These are phyloP conservation scores for Masticophis lateralis DNA, from an alignment of 2,797 vertebrate genomes.

Conservation along the genomic window DNA sequence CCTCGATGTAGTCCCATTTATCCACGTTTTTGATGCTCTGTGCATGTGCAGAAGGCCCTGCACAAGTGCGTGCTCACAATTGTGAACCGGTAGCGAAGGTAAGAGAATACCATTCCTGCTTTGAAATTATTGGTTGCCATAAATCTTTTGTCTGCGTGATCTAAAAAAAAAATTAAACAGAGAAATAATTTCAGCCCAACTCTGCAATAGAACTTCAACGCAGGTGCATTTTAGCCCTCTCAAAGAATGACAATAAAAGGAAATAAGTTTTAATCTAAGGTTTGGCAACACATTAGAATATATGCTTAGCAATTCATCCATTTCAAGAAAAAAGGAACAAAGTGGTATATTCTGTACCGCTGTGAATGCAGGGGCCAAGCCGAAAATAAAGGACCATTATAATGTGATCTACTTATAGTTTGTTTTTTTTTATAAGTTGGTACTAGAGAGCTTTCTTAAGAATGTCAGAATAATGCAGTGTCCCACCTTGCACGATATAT, in stretches of 20 bases:
- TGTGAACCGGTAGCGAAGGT: too few species aligned
- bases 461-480: too few species aligned
- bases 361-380: neutral
- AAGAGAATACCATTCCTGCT: too few species aligned
- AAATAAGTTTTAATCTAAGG: neutral
- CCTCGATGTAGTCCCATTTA: too few species aligned
- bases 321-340: neutral
- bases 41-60: too few species aligned
- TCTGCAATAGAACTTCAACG: neutral
- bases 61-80: too few species aligned
- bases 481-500: neutral
- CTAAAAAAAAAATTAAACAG: slow-evolving; percentile 24
- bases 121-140: slow-evolving; percentile 21
- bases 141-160: slow-evolving; percentile 16
- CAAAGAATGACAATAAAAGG: neutral
- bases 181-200: slow-evolving; percentile 10
- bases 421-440: neutral
- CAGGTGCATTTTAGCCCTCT: neutral
- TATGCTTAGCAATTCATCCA: neutral
- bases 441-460: neutral
- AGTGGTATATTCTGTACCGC: neutral
- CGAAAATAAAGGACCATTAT: neutral
- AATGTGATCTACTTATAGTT: neutral
- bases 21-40: too few species aligned
- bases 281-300: slow-evolving; percentile 7